These are phyloP conservation scores for Corapipo altera DNA, from an alignment of 2,113 vertebrate species.

Conservation along the genomic window DNA sequence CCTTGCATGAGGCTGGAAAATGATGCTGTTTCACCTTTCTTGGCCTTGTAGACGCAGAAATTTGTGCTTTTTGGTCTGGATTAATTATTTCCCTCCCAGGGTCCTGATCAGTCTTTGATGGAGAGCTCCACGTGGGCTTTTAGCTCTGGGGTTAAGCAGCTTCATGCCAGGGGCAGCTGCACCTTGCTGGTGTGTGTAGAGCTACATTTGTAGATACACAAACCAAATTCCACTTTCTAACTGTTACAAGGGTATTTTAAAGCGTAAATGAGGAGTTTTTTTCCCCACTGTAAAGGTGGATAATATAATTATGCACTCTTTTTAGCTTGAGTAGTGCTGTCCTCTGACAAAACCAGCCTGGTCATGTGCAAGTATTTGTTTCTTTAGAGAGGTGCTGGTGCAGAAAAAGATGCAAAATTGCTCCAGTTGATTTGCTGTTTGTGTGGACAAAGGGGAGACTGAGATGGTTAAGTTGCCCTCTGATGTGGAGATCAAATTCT, in stretches of 20 bases:
- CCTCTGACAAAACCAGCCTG: neutral
- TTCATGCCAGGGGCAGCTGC: neutral
- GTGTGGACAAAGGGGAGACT: neutral
- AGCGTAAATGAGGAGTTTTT: rapidly evolving
- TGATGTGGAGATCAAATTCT: neutral
- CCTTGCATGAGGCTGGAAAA: neutral
- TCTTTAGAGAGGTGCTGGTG: neutral
- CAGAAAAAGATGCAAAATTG: neutral
- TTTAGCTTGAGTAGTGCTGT: neutral
- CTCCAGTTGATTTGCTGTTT: neutral
- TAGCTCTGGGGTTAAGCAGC: neutral
- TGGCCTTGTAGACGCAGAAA: neutral
- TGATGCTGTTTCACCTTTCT: neutral
- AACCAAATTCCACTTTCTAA: neutral
- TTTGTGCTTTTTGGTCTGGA: neutral
- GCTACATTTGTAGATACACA: neutral
- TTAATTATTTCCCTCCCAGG: neutral
- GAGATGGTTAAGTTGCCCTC: neutral
- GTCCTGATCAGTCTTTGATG: neutral
- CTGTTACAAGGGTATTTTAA: neutral
- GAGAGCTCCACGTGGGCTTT: neutral
- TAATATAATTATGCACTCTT: neutral
- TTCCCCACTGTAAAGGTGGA: rapidly evolving
- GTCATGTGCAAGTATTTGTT: neutral
- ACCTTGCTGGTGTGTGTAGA: neutral